Conservation (phyloP, 2,888 invertebrate species). For the Sepiola atlantica region DNA sequence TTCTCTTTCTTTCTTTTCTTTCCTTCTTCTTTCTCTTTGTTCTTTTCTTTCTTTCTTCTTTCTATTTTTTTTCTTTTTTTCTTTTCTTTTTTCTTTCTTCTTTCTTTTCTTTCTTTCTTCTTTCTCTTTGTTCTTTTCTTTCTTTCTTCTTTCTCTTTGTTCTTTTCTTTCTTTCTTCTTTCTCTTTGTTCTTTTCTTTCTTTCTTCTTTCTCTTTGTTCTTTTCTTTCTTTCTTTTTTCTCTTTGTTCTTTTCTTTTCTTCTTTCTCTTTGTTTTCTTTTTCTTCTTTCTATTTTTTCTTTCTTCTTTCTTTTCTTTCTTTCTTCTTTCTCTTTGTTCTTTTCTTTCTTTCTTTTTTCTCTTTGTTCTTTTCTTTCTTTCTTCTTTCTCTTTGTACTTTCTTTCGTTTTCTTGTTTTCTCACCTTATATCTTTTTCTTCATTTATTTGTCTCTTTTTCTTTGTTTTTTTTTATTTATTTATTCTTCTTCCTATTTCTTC, state of each 20-base stretch:
- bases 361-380: not conserved
- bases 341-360: not conserved
- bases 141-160: no score
- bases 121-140: no score
- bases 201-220: no score
- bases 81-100: no score
- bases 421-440: no score
- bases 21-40: not conserved
- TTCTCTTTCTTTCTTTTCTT: not conserved
- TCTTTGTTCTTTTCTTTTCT: no score
- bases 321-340: not conserved
- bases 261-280: no score
- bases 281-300: not conserved
- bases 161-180: no score
- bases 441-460: not conserved
- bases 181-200: no score
- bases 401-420: not conserved
- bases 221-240: no score
- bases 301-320: not conserved
- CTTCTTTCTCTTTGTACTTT: not conserved
- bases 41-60: not conserved
- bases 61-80: no score
- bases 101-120: no score
- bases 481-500: not conserved
- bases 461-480: not conserved